phyloP scores from a whole-genome alignment of 1,140 invertebrate genomes.

The Xylocopa sonorina region DNA sequence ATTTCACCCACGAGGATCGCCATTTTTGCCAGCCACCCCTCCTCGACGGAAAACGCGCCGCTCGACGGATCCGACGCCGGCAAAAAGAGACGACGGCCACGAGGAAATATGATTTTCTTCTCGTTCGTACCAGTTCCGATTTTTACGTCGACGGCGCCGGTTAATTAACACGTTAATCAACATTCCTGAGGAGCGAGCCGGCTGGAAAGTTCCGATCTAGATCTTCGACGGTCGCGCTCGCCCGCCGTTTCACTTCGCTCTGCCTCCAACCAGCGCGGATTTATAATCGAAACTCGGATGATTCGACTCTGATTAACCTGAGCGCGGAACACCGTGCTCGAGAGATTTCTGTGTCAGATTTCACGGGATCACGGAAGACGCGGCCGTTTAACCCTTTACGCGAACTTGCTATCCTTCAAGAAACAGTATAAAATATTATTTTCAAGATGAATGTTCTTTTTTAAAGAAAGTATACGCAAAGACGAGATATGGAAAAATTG shows the following conservation, averaged over 20 bases:
- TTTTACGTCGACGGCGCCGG: background rate
- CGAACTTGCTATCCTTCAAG: too few species aligned
- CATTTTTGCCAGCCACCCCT: too few species aligned
- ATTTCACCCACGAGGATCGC: constrained; percentile 25
- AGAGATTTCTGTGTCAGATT: too few species aligned
- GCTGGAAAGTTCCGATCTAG: constrained; percentile 45
- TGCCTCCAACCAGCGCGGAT: background rate
- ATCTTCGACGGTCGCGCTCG: constrained; percentile 20
- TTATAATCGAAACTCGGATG: constrained; percentile 20
- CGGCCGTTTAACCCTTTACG: too few species aligned
- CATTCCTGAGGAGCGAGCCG: constrained; percentile 39
- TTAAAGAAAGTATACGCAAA: too few species aligned
- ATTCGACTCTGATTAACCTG: constrained; percentile 29
- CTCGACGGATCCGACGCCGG: too few species aligned
- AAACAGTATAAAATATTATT: too few species aligned
- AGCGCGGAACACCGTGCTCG: too few species aligned
- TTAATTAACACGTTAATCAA: constrained; percentile 49
- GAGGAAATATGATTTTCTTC: background rate
- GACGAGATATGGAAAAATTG: too few species aligned
- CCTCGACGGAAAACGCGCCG: too few species aligned
- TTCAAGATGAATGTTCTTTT: too few species aligned
- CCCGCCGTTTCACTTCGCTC: constrained; percentile 36
- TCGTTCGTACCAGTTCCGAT: background rate
- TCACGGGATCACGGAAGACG: too few species aligned
- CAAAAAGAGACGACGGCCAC: background rate